These are phyloP conservation scores for Stratiomys singularior DNA, from an alignment of 2,888 invertebrate species.

Conservation along the genomic window DNA sequence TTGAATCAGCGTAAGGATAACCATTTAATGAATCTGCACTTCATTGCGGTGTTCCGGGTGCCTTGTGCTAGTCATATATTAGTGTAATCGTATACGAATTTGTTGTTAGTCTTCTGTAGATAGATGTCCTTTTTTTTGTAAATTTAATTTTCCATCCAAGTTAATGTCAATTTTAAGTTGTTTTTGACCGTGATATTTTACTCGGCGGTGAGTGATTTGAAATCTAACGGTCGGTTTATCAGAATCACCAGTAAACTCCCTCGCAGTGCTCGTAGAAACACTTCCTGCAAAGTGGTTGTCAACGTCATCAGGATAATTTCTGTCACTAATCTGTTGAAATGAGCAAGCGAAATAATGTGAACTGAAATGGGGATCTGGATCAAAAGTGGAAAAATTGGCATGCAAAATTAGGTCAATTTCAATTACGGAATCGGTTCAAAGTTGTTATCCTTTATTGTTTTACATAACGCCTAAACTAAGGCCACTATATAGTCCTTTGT, in stretches of 20 bases:
- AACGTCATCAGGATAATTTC: not conserved
- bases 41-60: slow-evolving; percentile 67
- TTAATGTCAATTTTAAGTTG: not conserved
- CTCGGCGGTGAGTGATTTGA: not conserved
- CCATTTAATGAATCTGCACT: slow-evolving; percentile 51
- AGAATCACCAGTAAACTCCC: not conserved
- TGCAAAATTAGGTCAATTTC: slow-evolving; percentile 13
- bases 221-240: not conserved
- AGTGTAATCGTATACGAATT: slow-evolving; percentile 7
- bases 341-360: not conserved
- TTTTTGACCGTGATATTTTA: not conserved
- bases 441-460: not conserved
- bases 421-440: slow-evolving; percentile 22
- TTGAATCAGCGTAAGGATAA: slow-evolving; percentile 23
- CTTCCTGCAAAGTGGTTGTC: not conserved
- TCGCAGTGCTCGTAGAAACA: not conserved
- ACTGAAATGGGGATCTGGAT: not conserved
- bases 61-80: slow-evolving; percentile 62
- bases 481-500: not conserved
- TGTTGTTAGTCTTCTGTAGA: slow-evolving; percentile 3
- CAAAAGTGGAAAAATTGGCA: not conserved
- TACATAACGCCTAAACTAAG: slow-evolving; percentile 6
- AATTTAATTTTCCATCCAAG: not conserved
- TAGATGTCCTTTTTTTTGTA: not conserved
- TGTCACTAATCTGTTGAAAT: not conserved